Conservation (phyloP, 2,113 vertebrate species). For the Pygoscelis adeliae region DNA sequence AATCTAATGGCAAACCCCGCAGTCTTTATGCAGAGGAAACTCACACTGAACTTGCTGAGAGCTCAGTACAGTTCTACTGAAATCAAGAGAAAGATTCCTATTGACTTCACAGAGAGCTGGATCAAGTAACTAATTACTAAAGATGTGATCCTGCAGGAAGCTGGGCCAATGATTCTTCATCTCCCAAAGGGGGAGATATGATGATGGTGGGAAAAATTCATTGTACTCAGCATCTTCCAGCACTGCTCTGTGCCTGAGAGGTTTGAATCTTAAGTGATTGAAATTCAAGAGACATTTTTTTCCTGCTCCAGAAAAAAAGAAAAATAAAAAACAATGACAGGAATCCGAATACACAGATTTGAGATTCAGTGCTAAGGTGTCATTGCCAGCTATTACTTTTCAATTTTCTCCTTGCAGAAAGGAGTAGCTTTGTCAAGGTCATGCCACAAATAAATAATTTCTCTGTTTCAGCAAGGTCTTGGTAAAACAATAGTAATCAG, state of each 20-base stretch:
- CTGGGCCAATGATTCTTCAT: not conserved
- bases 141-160: not conserved
- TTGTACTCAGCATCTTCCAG: not conserved
- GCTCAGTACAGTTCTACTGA: not conserved
- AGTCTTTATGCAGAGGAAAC: not conserved
- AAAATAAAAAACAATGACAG: not conserved
- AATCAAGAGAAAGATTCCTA: not conserved
- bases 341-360: not conserved
- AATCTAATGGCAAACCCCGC: not conserved
- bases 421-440: constrained; percentile 42
- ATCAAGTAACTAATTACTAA: not conserved
- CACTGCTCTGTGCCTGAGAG: not conserved
- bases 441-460: constrained; percentile 10
- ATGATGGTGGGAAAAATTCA: not conserved
- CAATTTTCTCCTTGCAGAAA: constrained; percentile 30
- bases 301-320: not conserved
- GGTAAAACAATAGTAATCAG: not conserved
- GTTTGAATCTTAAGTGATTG: not conserved
- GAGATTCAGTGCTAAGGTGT: not conserved
- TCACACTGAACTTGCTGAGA: not conserved
- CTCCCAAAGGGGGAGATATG: not conserved
- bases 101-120: not conserved
- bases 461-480: constrained; percentile 17
- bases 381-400: constrained; percentile 35
- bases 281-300: not conserved